phyloP scores from a whole-genome alignment of 92 coral and sea anemone species.

The Scolanthus callimorphus region DNA sequence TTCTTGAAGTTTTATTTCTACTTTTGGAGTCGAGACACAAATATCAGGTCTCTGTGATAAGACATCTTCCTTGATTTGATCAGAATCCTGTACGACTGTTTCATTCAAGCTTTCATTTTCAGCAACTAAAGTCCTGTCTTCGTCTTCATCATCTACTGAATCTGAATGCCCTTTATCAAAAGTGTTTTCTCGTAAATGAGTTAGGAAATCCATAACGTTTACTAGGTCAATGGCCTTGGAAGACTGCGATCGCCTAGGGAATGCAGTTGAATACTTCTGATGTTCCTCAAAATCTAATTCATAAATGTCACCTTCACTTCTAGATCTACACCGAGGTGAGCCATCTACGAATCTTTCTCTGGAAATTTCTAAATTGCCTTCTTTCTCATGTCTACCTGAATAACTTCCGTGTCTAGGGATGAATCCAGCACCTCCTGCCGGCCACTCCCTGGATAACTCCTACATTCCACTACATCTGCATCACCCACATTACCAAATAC shows the following conservation, averaged over 20 bases:
- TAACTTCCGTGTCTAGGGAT: neutral
- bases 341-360: constrained; percentile 20
- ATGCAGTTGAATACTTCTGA: neutral
- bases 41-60: neutral
- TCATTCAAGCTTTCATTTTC: neutral
- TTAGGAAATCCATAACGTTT: neutral
- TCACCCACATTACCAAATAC: too few species aligned
- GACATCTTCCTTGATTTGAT: too few species aligned
- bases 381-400: neutral
- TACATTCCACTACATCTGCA: too few species aligned
- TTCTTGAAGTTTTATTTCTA: neutral
- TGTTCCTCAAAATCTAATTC: neutral
- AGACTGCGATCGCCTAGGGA: neutral
- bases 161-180: neutral
- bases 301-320: constrained; percentile 23
- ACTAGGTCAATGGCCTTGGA: neutral
- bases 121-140: neutral
- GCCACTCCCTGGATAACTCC: too few species aligned
- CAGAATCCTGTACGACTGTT: neutral
- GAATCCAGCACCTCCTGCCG: too few species aligned
- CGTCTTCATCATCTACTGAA: neutral
- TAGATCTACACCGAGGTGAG: constrained; percentile 22
- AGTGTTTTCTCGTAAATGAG: neutral
- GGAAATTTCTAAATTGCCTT: constrained; percentile 24
- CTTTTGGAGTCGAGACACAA: neutral